These are phyloP conservation scores for Vesta saturnalis DNA, from an alignment of 2,888 invertebrate species.

Conservation along the genomic window DNA sequence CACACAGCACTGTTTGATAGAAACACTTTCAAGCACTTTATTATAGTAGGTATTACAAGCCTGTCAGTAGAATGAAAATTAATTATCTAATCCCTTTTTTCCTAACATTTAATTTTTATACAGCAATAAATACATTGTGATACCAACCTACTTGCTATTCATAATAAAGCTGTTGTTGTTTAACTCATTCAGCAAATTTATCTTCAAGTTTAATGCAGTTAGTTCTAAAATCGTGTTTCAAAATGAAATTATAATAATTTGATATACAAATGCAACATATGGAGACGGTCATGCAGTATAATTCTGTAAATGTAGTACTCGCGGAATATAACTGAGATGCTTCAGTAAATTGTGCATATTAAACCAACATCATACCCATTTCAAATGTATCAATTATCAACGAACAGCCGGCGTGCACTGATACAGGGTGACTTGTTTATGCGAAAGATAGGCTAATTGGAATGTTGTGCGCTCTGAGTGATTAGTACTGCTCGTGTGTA, in stretches of 20 bases:
- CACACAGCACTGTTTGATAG: too few relatives aligned
- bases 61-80: too few relatives aligned
- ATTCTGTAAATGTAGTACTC: slow-evolving; percentile 35
- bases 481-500: slow-evolving; percentile 51
- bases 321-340: slow-evolving; percentile 35
- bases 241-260: slow-evolving; percentile 35
- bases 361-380: slow-evolving; percentile 50
- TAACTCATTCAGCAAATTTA: neutral
- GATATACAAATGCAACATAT: slow-evolving; percentile 35
- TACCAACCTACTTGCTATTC: too few relatives aligned
- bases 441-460: slow-evolving; percentile 59
- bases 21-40: too few relatives aligned
- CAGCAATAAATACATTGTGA: too few relatives aligned
- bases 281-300: slow-evolving; percentile 38
- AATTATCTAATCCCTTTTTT: too few relatives aligned
- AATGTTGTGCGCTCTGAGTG: slow-evolving; percentile 50
- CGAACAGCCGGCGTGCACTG: slow-evolving; percentile 52
- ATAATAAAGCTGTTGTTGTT: too few relatives aligned
- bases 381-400: slow-evolving; percentile 58
- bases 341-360: slow-evolving; percentile 47
- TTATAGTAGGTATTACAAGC: too few relatives aligned
- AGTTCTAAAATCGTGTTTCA: slow-evolving; percentile 27
- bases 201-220: neutral
- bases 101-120: too few relatives aligned
- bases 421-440: slow-evolving; percentile 58